These are phyloP conservation scores for Ischnura elegans DNA, from an alignment of 2,888 invertebrate species.

Conservation along the genomic window DNA sequence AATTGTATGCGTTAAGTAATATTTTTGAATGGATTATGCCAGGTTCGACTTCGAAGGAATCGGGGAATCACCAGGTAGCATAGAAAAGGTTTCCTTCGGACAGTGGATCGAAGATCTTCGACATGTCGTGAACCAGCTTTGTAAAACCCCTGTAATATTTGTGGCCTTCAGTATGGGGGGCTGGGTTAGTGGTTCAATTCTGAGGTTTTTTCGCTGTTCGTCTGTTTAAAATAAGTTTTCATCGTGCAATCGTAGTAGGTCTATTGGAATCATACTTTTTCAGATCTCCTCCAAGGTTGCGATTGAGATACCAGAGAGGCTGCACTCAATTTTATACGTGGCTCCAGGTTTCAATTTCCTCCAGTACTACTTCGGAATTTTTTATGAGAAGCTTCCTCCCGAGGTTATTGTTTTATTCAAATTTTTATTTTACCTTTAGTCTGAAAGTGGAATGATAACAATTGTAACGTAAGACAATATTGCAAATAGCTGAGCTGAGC, in stretches of 20 bases:
- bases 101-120: slow-evolving; percentile 67
- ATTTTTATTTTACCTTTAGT: neutral
- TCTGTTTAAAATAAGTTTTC: neutral
- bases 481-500: neutral
- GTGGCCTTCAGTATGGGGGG: slow-evolving; percentile 69
- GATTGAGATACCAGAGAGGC: neutral
- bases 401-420: neutral
- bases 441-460: neutral
- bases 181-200: slow-evolving; percentile 51
- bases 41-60: slow-evolving; percentile 69
- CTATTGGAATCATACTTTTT: neutral
- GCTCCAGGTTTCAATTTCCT: slow-evolving; percentile 55
- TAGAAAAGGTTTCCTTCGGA: slow-evolving; percentile 45
- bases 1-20: neutral
- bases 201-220: no score
- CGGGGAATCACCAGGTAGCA: slow-evolving; percentile 54
- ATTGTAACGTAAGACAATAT: neutral
- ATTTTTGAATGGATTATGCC: neutral
- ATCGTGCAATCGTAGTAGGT: neutral
- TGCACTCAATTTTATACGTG: slow-evolving; percentile 51
- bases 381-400: slow-evolving; percentile 46
- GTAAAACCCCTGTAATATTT: slow-evolving; percentile 11
- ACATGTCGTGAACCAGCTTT: slow-evolving; percentile 29
- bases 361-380: slow-evolving; percentile 9
- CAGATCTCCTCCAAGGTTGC: slow-evolving; percentile 27